Conservation (phyloP, 2,797 vertebrate species). For the Lagorchestes hirsutus region DNA sequence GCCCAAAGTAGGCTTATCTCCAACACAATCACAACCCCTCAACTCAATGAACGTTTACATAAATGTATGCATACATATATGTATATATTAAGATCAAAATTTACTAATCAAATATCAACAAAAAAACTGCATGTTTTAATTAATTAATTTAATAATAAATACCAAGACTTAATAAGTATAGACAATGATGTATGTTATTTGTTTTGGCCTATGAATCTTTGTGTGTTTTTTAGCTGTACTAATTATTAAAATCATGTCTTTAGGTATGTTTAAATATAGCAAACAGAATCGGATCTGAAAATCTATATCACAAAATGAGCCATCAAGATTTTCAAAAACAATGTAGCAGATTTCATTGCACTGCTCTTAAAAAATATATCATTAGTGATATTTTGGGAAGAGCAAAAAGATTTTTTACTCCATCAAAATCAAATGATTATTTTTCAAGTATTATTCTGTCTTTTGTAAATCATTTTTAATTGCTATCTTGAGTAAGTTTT, state of each 20-base stretch:
- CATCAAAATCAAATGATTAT: neutral
- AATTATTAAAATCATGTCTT: neutral
- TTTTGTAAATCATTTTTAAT: neutral
- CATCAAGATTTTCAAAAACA: neutral
- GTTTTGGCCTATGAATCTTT: neutral
- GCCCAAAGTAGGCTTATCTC: neutral
- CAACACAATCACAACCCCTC: neutral
- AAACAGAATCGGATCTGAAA: neutral
- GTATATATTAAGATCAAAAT: neutral
- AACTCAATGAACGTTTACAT: neutral
- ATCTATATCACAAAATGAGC: neutral
- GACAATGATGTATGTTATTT: neutral
- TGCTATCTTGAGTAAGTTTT: neutral
- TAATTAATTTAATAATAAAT: neutral
- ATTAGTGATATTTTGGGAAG: neutral
- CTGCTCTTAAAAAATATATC: neutral
- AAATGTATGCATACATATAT: neutral
- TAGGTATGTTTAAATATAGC: neutral
- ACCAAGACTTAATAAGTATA: neutral
- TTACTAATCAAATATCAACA: neutral
- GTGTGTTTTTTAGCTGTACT: neutral
- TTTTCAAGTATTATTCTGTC: neutral
- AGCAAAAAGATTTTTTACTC: neutral
- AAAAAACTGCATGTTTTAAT: neutral
- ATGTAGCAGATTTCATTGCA: neutral